Conservation (phyloP, 30 jellyfish, hydroid and myxozoan genomes). For the Cassiopea andromeda region DNA sequence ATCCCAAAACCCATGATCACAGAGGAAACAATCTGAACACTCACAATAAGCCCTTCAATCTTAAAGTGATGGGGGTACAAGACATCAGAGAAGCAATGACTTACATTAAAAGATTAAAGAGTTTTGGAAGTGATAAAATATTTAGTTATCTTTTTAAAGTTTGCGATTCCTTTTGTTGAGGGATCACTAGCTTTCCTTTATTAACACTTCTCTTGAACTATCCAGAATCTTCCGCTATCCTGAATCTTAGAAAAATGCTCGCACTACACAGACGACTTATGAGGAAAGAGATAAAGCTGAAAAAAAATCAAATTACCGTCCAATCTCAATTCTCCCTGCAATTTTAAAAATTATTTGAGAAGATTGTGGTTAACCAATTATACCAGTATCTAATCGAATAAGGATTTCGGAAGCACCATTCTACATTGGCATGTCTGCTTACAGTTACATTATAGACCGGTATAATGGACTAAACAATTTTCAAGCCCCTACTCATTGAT, state of each 20-base stretch:
- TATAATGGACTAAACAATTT: conserved; percentile 8
- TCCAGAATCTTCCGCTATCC: not conserved
- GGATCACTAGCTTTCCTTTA: conserved; percentile 5
- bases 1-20: conserved; percentile 15
- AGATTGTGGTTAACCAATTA: not conserved
- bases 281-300: not conserved
- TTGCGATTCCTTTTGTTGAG: conserved; percentile 4
- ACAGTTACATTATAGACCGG: conserved; percentile 15
- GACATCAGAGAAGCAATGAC: too few species aligned
- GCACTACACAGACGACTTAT: conserved; percentile 1
- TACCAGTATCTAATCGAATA: conserved; percentile 4
- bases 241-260: not conserved
- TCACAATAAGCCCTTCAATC: not conserved
- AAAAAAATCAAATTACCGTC: not conserved
- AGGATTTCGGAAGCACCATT: conserved; percentile 5
- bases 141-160: not conserved
- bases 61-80: too few species aligned
- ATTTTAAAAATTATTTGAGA: conserved; percentile 34
- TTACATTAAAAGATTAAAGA: not conserved
- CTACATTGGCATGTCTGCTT: conserved; percentile 30
- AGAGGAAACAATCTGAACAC: conserved; percentile 24
- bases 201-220: not conserved
- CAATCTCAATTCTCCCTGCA: too few species aligned
- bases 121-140: not conserved
- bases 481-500: conserved; percentile 4